Evolutionary conservation across 1,140 invertebrate genomes (phyloP), one percentile per base, ranked within the genome.

Genomic region (Cydia amplana): DNA sequence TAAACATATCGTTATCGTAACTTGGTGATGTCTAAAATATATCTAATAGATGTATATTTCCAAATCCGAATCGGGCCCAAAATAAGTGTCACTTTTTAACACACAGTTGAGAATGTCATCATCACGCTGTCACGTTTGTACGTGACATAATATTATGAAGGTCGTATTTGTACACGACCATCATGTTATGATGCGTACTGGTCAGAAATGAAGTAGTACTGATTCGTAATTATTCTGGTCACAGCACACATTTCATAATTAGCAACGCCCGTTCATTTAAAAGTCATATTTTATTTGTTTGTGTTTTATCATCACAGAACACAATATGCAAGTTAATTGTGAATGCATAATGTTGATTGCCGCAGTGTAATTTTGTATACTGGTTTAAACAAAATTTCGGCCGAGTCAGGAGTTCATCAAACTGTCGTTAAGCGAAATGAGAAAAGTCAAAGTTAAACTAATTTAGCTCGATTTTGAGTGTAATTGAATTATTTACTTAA

Each of bases 321-420:
- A 70, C 65, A 70, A 36, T 70, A 36, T 70, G 65, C 65, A 70
- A 36, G 32, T n/a, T 70, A 70, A 70, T 70, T 70, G 28, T 36
- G 28, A 70, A 70, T 70, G 65, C 65, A 43, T 70, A 70, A 70
- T 70, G 65, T 43, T 70, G 65, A 70, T 70, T 70, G 65, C 65
- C 32, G 36, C n/a, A 70, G 5, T 23, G 20, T 36, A 70, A 70
- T 70, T 28, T 65, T 65, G 28, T 65, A n/a, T n/a, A 65, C 64
- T 60, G 55, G 18, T 70, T 36, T 18, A 70, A 70, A 70, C n/a
- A 36, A 40, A 70, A 70, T 60, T 70, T 36, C 16, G 32, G n/a
- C 32, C 5, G 18, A 40, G 65, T 70, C 65, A 36, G 28, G 18
- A 70, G 65, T 70, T 70, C 65, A 70, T 70, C 65, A 70, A 70